Base-by-base conservation (phyloP, 2,797 vertebrate species). In the Vireo griseus region DNA sequence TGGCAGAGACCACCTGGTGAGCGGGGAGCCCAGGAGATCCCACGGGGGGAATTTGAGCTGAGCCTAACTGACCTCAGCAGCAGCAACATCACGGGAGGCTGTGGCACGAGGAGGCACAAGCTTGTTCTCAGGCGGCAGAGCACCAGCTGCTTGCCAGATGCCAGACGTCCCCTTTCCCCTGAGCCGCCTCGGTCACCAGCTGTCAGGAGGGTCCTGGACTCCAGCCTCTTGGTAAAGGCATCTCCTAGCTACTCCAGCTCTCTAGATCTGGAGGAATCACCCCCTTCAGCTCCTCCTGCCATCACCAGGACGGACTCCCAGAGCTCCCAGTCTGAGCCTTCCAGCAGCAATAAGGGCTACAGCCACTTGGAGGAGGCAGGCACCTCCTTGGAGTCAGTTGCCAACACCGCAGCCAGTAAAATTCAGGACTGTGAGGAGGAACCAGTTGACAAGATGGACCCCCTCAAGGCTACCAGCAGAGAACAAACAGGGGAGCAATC, bases 341-440 rank as follows among this genome's bases (percentile, higher is more conserved):
- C 97, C 55, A 88, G 92, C 91, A 98, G 98, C 98, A 99, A 98
- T 97, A 99, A 99, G 98, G 99, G 99, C 98, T 99, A 99, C 98
- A 98, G 98, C 92, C 99, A 98, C 69, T 98, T 99, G 95, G 97
- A 97, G 91, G 98, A 99, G 92, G 98, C 98, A 47, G 98, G 98
- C 74, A 98, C 99, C 95, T 99, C 99, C 73, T 97, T 98, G 93
- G 98, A 99, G 95, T 98, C 98, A 31, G 95, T 98, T 31, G 98
- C 98, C 94, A 96, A 97, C 44, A 97, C 97, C 72, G 73, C 95
- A 74, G 97, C 95, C 94, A 91, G 97, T 88, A 86, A 96, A 95
- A 95, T 80, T 92, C 97, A 90, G 65, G 98, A 97, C 94, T 92
- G 95, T n/a, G 97, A 95, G 72, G 91, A 97, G 81, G 65, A 68